phyloP scores from a whole-genome alignment of 2,888 invertebrate species.

The Microdon myrmicae region DNA sequence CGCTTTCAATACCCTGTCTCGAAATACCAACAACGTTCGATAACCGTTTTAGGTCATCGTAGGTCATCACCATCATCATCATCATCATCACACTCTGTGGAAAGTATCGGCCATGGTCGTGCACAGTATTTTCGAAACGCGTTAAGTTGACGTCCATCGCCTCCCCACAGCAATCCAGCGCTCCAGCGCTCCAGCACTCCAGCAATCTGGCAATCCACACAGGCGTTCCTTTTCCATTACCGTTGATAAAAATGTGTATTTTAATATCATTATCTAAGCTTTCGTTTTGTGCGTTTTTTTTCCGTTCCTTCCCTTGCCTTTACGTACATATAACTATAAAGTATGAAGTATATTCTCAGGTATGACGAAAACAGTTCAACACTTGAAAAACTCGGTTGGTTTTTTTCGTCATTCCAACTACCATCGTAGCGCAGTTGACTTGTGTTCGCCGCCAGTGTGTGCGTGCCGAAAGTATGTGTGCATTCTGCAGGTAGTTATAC shows the following conservation, averaged over 20 bases:
- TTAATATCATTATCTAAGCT: slow-evolving; percentile 44
- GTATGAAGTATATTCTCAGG: too few species aligned
- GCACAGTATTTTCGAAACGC: slow-evolving; percentile 25
- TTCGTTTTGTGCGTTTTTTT: slow-evolving; percentile 31
- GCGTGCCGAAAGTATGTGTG: too few species aligned
- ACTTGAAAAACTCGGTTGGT: slow-evolving; percentile 42
- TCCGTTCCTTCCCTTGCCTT: slow-evolving; percentile 11
- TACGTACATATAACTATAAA: too few species aligned
- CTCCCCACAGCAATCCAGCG: not conserved
- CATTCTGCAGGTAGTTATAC: too few species aligned
- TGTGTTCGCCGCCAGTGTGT: too few species aligned
- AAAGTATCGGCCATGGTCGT: slow-evolving; percentile 3
- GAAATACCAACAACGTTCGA: slow-evolving; percentile 13
- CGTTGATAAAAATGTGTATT: slow-evolving; percentile 30
- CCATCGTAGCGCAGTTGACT: too few species aligned
- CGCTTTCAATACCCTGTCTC: too few species aligned
- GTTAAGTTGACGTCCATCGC: not conserved
- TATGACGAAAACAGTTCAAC: slow-evolving; percentile 51
- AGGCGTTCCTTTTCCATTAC: slow-evolving; percentile 2
- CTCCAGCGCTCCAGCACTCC: slow-evolving; percentile 1
- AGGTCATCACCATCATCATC: slow-evolving; percentile 24
- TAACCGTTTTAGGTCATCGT: slow-evolving; percentile 31
- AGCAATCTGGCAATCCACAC: not conserved
- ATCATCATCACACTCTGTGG: too few species aligned
- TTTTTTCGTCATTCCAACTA: too few species aligned